A percentile compares a stretch with the other conserved stretches of the same genome.
Conservation (phyloP, 2,113 vertebrate species). For the Cheirogaleus medius region DNA sequence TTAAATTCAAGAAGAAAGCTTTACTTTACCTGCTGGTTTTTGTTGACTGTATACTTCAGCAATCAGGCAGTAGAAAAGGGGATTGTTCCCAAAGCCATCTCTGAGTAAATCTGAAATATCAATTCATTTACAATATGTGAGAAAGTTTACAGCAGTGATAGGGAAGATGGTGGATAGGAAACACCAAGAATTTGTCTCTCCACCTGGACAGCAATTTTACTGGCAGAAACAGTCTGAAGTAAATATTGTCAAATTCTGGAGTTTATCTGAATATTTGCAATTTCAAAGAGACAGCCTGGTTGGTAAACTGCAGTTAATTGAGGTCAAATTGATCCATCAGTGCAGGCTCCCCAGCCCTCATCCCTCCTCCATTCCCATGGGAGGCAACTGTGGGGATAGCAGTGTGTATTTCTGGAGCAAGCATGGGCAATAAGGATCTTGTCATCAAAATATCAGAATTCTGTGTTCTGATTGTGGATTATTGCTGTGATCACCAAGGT, state of each 20-base stretch:
- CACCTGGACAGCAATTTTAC: not conserved
- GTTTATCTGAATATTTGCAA: conserved; percentile 26
- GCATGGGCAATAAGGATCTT: not conserved
- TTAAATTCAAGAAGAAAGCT: not conserved
- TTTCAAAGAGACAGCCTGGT: not conserved
- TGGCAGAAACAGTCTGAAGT: not conserved
- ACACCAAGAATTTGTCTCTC: not conserved
- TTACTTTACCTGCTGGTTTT: conserved; percentile 76
- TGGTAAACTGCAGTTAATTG: not conserved
- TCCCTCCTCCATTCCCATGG: not conserved
- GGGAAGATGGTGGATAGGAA: not conserved
- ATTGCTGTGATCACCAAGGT: not conserved
- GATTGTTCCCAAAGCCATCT: conserved; percentile 86
- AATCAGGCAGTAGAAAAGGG: conserved; percentile 86
- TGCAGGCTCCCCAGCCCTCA: not conserved
- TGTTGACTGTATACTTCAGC: conserved; percentile 81
- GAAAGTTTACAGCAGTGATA: not conserved
- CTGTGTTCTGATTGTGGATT: not conserved
- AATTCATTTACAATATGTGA: conserved; percentile 41
- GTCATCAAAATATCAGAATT: not conserved
- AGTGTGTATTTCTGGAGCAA: not conserved
- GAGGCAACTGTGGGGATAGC: not conserved
- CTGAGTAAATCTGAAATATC: conserved; percentile 85
- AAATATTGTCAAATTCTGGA: not conserved
- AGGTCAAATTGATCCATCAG: not conserved